A percentile compares a stretch with the other conserved stretches of the same genome.
These are phyloP conservation scores for Sussaba pulchella DNA, from an alignment of 2,888 invertebrate genomes.

Conservation along the genomic window DNA sequence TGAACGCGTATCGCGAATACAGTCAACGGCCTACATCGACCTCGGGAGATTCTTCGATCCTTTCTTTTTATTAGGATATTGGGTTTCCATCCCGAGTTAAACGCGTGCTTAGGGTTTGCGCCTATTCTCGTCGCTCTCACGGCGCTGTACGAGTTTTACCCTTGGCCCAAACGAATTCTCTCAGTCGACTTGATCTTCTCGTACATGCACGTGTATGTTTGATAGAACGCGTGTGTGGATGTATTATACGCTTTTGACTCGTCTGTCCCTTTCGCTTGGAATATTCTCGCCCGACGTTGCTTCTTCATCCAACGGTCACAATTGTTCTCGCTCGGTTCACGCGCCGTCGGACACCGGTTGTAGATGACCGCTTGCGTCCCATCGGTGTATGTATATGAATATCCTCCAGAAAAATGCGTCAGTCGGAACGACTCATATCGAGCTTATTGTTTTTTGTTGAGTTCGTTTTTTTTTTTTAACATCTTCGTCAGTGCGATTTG, in stretches of 20 bases:
- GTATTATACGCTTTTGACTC: constrained; percentile 9
- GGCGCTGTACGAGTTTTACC: not conserved
- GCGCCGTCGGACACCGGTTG: constrained; percentile 52
- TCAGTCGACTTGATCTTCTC: not conserved
- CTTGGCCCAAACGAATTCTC: no score
- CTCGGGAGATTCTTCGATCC: constrained; percentile 46
- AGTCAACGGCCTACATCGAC: constrained; percentile 65
- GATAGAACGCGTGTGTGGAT: no score
- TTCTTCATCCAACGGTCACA: constrained; percentile 30
- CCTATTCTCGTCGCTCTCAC: constrained; percentile 1
- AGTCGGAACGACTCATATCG: not conserved
- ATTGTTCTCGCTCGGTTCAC: constrained; percentile 42
- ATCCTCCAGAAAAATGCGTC: not conserved
- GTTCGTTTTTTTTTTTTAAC: no score
- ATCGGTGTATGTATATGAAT: not conserved
- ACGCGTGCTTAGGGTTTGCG: constrained; percentile 12
- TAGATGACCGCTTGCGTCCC: not conserved
- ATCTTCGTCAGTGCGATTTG: constrained; percentile 11
- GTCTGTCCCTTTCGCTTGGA: not conserved
- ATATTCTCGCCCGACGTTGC: not conserved
- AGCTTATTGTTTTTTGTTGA: not conserved
- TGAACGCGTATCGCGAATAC: constrained; percentile 22
- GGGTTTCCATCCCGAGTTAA: constrained; percentile 60
- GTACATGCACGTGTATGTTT: no score
- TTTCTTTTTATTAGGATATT: constrained; percentile 50